Conservation (phyloP, 1,140 invertebrate species). For the Piezodorus guildinii region DNA sequence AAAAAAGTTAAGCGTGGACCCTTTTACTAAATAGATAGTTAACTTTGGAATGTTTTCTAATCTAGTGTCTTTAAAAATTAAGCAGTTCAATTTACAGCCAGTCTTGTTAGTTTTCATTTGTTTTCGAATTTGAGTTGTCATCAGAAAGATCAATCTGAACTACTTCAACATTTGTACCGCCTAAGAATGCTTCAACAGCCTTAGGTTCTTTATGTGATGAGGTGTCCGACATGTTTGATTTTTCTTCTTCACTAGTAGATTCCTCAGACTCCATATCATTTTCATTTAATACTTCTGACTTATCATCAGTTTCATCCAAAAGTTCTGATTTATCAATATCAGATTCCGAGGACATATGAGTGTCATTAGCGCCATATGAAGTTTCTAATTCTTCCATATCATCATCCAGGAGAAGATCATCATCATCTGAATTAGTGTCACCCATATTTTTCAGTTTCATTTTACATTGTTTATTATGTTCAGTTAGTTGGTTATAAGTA, state of each 20-base stretch:
- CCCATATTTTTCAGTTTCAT: slow-evolving; percentile 17
- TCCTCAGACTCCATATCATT: background rate
- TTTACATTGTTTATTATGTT: slow-evolving; percentile 23
- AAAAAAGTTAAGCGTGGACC: slow-evolving; percentile 5
- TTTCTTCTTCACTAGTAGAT: slow-evolving; percentile 1
- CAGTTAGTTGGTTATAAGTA: slow-evolving; percentile 13
- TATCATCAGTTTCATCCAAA: background rate
- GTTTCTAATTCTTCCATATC: slow-evolving; percentile 6
- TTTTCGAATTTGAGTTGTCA: background rate
- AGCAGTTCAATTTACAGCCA: slow-evolving; percentile 19
- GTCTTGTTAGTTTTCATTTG: slow-evolving; percentile 15
- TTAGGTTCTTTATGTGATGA: background rate
- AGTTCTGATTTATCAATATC: background rate
- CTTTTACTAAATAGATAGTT: background rate
- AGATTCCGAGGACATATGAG: slow-evolving; percentile 5
- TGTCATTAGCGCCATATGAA: slow-evolving; percentile 2
- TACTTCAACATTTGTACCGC: background rate
- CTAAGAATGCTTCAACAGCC: background rate
- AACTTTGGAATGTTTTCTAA: slow-evolving; percentile 1
- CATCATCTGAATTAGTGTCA: background rate
- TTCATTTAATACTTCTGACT: background rate
- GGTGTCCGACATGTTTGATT: background rate
- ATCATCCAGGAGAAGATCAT: background rate
- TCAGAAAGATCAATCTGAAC: background rate
- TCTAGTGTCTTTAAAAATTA: slow-evolving; percentile 6